Conservation (phyloP, 2,113 vertebrate species). For the Apteryx mantelli region DNA sequence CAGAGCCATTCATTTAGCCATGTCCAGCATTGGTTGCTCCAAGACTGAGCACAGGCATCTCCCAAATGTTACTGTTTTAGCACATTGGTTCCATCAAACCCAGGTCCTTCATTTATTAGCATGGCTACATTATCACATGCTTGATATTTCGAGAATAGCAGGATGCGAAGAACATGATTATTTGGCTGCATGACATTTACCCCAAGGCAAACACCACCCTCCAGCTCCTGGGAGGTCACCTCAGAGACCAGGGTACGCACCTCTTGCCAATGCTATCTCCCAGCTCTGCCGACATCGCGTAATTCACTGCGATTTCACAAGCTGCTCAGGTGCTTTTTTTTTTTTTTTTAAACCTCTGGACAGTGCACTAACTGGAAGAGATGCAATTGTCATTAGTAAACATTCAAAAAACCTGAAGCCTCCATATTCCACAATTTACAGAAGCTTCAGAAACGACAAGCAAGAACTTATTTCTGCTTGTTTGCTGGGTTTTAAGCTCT, state of each 20-base stretch:
- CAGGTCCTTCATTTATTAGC: background rate
- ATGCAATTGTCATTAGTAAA: background rate
- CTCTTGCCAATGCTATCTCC: fast-evolving
- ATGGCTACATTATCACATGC: background rate
- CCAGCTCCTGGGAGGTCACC: background rate
- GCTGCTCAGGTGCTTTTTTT: background rate
- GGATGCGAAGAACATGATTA: background rate
- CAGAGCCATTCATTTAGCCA: background rate
- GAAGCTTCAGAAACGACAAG: background rate
- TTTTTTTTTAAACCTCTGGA: background rate
- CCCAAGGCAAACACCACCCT: background rate
- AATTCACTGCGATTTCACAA: background rate
- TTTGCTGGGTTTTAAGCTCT: background rate
- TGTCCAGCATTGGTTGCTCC: fast-evolving
- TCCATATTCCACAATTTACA: background rate
- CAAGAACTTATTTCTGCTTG: background rate
- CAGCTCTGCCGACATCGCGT: background rate
- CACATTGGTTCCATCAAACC: fast-evolving
- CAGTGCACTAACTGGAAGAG: background rate
- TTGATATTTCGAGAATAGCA: background rate
- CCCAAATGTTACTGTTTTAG: background rate
- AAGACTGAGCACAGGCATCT: background rate
- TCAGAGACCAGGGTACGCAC: fast-evolving
- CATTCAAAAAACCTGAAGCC: background rate
- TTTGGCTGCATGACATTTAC: background rate